Evolutionary conservation across 2,113 vertebrate species (phyloP), one percentile per base, ranked within the genome.

Genomic region (Tachycineta bicolor): DNA sequence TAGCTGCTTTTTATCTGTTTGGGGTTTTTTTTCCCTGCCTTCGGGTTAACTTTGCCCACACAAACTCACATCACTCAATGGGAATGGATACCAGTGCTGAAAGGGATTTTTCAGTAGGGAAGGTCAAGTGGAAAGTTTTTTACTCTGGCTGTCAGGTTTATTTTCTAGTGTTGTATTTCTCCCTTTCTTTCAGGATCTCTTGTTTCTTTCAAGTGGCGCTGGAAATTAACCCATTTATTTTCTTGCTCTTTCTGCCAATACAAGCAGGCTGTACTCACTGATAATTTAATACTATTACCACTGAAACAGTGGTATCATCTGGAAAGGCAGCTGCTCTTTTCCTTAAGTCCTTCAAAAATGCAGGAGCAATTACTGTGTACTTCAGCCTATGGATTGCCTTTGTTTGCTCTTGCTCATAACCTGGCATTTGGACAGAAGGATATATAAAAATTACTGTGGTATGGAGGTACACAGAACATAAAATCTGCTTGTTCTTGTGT

Each of bases 91-190:
- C 12, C 5, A 17, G 3, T 28, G 56, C 88, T 80, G 29, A 43
- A 73, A 85, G 67, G 80, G 59, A 53, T 88, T 83, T 87, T 93
- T 90, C 59, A 25, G 39, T n/a, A 31, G 34, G 60, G 79, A 93
- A 92, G 62, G 64, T 74, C 55, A 86, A 93, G 43, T 83, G 88
- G 76, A 83, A 93, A 63, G 34, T 67, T 74, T 83, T 83, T 67
- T 62, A 7, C 64, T 90, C 17, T 74, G 60, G 37, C 56, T 77
- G 25, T 59, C 55, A 73, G 55, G n/a, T 37, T 89, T 76, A 56
- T 78, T 58, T 43, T 22, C 44, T 29, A 53, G 43, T 58, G 20
- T 55, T 85, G 49, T 46, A 59, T 79, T 83, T 92, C 68, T 70
- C 25, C 33, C 24, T 87, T 78, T 92, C 41, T 62, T 88, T 81